Base-by-base conservation (phyloP, 2,888 invertebrate genomes). In the Sycophila texana region DNA sequence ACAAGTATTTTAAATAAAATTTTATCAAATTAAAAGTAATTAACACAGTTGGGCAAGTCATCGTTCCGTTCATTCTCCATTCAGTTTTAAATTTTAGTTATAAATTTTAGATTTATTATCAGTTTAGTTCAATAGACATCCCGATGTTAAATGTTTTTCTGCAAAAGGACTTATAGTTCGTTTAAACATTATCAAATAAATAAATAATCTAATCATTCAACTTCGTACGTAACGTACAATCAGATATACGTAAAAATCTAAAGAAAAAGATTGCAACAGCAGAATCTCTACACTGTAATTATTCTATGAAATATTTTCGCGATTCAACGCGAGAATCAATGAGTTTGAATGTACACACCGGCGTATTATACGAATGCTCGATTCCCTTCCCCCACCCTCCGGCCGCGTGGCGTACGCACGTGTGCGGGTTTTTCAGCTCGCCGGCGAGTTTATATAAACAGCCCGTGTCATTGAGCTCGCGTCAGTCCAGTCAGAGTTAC, bases 401-500 rank as follows among this genome's bases (percentile, higher is more conserved):
- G 30, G 18, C 14, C 30, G 18, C 63, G 47, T 70, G 63, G 10
- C 39, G 39, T 39, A 47, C 58, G 63, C 71, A 71, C 70, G 73
- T 79, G 72, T 58, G 75, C 73, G 73, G 58, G 61, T 68, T 80
- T 73, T 73, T 77, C 65, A 39, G 57, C 70, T 26, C 30, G 67
- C 68, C 74, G 76, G 18, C 70, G 72, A 74, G 74, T 61, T 76
- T 83, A 84, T 86, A 86, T 83, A 86, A 84, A 83, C 82, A 76
- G 82, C 68, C 70, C 79, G 74, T 78, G 79, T 80, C 77, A 81
- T 71, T 82, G 81, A 66, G 82, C 68, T 76, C 82, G 79, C 68
- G 83, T 80, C 83, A 86, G 84, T 86, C 83, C 72, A 82, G 80
- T 82, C 82, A 76, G 81, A 82, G 79, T 73, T 82, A 82, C 83